Percentiles rank a stretch among this genome's conserved stretches.
phyloP scores from a whole-genome alignment of 2,113 vertebrate species.

The Cyprinodon variegatus region DNA sequence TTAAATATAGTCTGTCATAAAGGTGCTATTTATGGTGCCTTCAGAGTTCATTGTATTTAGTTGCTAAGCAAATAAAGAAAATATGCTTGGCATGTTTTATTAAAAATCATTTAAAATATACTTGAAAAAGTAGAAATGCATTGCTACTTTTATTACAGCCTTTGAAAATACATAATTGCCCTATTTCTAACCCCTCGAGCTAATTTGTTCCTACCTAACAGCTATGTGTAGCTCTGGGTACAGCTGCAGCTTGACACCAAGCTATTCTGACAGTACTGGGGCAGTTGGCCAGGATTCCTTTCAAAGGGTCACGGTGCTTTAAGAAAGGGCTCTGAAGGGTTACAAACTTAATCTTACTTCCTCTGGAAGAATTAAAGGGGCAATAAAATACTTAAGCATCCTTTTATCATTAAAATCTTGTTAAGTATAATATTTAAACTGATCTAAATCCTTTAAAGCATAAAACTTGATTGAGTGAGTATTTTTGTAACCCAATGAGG shows the following conservation, averaged over 20 bases:
- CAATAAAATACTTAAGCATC: slow-evolving; percentile 8
- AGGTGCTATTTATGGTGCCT: slow-evolving; percentile 60
- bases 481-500: neutral
- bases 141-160: neutral
- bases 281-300: slow-evolving; percentile 55
- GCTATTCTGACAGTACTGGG: slow-evolving; percentile 61
- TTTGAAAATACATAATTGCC: slow-evolving; percentile 5
- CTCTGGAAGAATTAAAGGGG: neutral
- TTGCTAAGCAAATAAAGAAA: slow-evolving; percentile 37
- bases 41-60: slow-evolving; percentile 25
- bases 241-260: slow-evolving; percentile 56
- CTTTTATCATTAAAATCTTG: neutral
- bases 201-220: slow-evolving; percentile 5
- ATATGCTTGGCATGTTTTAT: slow-evolving; percentile 4
- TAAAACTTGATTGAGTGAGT: slow-evolving; percentile 4
- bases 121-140: neutral
- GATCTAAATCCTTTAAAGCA: neutral
- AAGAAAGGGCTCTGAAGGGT: slow-evolving; percentile 23
- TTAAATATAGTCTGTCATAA: slow-evolving; percentile 58
- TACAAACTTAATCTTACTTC: slow-evolving; percentile 34
- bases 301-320: slow-evolving; percentile 47
- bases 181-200: neutral
- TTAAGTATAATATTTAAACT: neutral
- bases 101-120: neutral
- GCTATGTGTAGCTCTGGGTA: neutral